phyloP scores from a whole-genome alignment of 2,113 vertebrate genomes.

The Bubo bubo region DNA sequence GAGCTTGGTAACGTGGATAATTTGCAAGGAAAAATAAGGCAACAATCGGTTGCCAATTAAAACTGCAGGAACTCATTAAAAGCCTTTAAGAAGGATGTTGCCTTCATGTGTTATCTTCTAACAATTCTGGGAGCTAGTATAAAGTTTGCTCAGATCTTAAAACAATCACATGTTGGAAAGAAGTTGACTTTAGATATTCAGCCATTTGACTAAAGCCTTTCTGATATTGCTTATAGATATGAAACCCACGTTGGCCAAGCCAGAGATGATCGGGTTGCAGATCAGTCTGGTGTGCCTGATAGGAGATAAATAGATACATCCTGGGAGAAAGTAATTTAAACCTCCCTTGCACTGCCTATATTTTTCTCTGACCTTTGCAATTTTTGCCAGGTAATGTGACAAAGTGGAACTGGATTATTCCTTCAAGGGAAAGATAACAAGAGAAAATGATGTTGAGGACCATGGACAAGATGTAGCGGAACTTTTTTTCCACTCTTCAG shows the following conservation, averaged over 20 bases:
- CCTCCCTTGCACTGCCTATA: not conserved
- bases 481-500: not conserved
- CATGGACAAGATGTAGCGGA: not conserved
- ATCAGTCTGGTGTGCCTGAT: not conserved
- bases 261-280: not conserved
- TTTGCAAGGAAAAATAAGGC: not conserved
- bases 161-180: not conserved
- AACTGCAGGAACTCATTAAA: not conserved
- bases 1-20: accelerated
- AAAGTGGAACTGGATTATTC: not conserved
- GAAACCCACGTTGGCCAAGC: not conserved
- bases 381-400: not conserved
- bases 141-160: not conserved
- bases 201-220: not conserved
- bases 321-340: not conserved
- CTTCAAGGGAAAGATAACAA: not conserved
- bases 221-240: not conserved
- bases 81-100: not conserved
- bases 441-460: not conserved
- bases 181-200: not conserved
- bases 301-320: not conserved
- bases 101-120: not conserved
- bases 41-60: not conserved
- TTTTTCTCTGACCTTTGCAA: not conserved
- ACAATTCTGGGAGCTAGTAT: not conserved